Conservation (phyloP, 2,113 vertebrate genomes). For the Cyprinus carpio region DNA sequence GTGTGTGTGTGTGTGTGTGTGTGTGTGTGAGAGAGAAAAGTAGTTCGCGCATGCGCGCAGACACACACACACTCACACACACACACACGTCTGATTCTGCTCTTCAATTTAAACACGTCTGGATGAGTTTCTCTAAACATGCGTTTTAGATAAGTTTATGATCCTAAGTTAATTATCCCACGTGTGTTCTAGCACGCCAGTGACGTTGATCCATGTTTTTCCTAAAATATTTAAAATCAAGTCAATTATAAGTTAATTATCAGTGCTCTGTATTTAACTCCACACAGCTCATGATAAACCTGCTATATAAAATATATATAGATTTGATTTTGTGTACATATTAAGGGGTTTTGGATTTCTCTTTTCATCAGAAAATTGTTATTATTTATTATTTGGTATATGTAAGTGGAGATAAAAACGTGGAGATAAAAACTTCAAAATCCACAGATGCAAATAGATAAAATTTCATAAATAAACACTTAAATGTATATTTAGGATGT, state of each 20-base stretch:
- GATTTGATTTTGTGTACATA: no score
- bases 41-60: constrained; percentile 37
- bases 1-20: neutral
- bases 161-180: neutral
- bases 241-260: neutral
- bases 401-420: no score
- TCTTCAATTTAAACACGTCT: neutral
- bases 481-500: neutral
- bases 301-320: no score
- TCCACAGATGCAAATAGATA: no score
- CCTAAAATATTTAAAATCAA: neutral
- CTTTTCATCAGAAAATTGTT: no score
- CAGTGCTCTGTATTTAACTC: neutral
- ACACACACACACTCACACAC: constrained; percentile 16
- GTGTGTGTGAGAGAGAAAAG: neutral
- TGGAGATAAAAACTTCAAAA: no score
- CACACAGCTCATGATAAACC: neutral
- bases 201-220: neutral
- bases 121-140: neutral
- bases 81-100: neutral
- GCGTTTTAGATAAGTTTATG: neutral
- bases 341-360: no score
- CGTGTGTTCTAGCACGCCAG: no score
- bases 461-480: neutral
- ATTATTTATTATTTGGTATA: no score